Percentiles rank a stretch among this genome's conserved stretches.
Evolutionary conservation across 1,140 invertebrate species (phyloP).

Genomic region (Cryptotermes secundus): DNA sequence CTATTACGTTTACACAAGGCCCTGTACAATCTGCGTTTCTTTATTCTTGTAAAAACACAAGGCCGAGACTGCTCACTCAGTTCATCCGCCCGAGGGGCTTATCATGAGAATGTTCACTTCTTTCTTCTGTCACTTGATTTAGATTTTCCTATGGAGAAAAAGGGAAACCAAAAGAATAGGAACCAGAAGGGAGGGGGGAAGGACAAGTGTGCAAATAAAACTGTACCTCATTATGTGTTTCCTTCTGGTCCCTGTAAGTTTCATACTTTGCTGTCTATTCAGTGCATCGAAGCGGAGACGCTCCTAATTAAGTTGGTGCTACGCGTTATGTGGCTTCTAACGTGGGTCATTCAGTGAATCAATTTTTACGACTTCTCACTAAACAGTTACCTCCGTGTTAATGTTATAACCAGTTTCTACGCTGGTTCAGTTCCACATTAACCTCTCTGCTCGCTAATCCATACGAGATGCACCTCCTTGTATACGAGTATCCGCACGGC

Average conservation of each 20-base stretch:
- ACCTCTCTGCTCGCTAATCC: no score
- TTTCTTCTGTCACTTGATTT: neutral
- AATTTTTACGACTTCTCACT: no score
- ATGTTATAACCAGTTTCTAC: no score
- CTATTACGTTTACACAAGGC: neutral
- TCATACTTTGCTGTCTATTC: neutral
- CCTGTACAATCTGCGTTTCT: neutral
- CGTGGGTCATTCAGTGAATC: no score
- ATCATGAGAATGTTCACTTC: neutral
- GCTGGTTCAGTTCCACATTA: no score
- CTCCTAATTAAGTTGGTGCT: no score
- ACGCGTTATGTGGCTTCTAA: no score
- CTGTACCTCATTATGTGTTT: neutral
- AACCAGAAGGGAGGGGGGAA: neutral
- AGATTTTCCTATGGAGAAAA: neutral
- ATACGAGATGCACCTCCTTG: no score
- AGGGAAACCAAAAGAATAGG: neutral
- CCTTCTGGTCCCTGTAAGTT: neutral
- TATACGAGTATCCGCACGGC: no score
- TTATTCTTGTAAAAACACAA: neutral
- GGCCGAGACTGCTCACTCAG: neutral
- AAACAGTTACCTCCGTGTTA: no score
- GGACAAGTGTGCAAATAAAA: conserved; percentile 9
- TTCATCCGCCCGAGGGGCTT: conserved; percentile 3
- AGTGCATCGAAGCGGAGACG: neutral